Percentiles rank a stretch among this genome's conserved stretches.
Conservation (phyloP, 2,113 vertebrate genomes). For the Eolophus roseicapilla region DNA sequence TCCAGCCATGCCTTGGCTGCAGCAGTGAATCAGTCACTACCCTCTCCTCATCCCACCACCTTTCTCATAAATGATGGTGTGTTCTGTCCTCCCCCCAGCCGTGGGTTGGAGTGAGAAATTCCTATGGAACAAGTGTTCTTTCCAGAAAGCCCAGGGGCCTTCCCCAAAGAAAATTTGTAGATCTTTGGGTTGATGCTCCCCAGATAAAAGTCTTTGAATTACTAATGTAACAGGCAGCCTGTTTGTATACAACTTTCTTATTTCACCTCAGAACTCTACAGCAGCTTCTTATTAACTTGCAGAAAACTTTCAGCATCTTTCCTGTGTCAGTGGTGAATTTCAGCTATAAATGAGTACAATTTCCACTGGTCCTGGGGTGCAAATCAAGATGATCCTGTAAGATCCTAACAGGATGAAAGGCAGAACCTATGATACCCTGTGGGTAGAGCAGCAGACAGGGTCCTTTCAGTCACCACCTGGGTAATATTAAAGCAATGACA, state of each 20-base stretch:
- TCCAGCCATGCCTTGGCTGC: not conserved
- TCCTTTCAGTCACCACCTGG: not conserved
- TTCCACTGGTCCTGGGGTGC: not conserved
- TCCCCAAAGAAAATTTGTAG: not conserved
- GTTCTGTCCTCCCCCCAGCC: not conserved
- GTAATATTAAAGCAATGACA: not conserved
- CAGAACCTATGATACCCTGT: not conserved
- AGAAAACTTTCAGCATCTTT: not conserved
- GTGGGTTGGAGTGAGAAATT: not conserved
- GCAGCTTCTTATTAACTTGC: not conserved
- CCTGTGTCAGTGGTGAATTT: not conserved
- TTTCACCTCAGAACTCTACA: not conserved
- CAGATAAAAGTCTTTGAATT: not conserved
- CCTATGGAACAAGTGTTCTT: not conserved
- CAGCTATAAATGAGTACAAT: not conserved
- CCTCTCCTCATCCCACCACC: not conserved
- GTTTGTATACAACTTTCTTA: not conserved
- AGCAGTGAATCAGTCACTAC: not conserved
- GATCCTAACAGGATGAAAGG: not conserved
- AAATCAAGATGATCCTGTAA: not conserved
- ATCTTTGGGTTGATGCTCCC: not conserved
- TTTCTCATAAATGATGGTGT: not conserved
- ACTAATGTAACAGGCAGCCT: not conserved
- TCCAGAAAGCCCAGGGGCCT: not conserved
- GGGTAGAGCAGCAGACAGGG: not conserved